These are phyloP conservation scores for Ophonus ardosiacus DNA, from an alignment of 2,888 invertebrate species.

Conservation along the genomic window DNA sequence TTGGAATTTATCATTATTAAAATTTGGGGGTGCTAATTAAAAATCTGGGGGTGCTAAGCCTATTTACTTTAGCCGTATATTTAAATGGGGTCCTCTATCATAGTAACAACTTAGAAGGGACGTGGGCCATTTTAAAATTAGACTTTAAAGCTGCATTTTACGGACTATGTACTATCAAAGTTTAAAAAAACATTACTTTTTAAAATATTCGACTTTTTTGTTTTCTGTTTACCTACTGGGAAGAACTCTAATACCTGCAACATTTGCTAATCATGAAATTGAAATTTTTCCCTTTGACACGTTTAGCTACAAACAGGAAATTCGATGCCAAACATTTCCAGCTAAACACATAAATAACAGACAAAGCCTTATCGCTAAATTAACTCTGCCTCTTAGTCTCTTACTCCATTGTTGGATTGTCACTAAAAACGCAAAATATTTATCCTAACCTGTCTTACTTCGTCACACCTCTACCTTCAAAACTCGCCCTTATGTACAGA, in stretches of 20 bases:
- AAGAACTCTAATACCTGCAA: background rate
- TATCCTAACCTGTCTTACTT: conserved; percentile 35
- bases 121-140: too few species aligned
- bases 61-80: too few species aligned
- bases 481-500: conserved; percentile 1
- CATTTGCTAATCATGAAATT: conserved; percentile 29
- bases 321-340: conserved; percentile 21
- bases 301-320: conserved; percentile 38
- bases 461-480: conserved; percentile 15
- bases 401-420: conserved; percentile 25
- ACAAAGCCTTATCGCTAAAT: conserved; percentile 52
- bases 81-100: too few species aligned
- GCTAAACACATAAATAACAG: conserved; percentile 32
- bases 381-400: conserved; percentile 16
- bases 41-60: too few species aligned
- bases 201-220: background rate
- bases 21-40: too few species aligned
- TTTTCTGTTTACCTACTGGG: background rate
- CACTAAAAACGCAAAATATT: conserved; percentile 59
- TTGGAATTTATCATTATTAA: too few species aligned
- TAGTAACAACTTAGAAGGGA: too few species aligned
- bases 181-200: too few species aligned
- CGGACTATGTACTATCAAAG: too few species aligned
- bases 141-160: too few species aligned
- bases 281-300: conserved; percentile 28